phyloP scores from a whole-genome alignment of 2,888 invertebrate genomes.

The Shargacucullia verbasci region DNA sequence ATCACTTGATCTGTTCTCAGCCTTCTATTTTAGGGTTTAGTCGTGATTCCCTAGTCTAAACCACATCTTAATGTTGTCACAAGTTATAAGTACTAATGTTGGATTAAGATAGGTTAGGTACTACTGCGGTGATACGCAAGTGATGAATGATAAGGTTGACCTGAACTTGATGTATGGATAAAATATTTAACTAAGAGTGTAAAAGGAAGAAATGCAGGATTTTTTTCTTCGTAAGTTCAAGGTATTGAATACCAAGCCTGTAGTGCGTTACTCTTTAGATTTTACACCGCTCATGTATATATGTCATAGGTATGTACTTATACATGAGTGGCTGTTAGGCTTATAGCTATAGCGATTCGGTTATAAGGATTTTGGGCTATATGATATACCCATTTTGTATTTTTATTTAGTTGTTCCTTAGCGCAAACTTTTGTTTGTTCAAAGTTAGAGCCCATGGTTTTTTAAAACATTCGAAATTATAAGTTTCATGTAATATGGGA shows the following conservation, averaged over 20 bases:
- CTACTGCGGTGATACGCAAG: slow-evolving; percentile 35
- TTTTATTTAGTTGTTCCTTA: slow-evolving; percentile 10
- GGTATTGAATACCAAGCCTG: slow-evolving; percentile 50
- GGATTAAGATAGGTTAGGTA: slow-evolving; percentile 28
- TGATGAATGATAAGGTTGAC: slow-evolving; percentile 25
- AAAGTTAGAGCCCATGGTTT: slow-evolving; percentile 15
- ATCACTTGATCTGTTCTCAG: slow-evolving; percentile 49
- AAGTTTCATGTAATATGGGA: slow-evolving; percentile 43
- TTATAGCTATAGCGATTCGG: slow-evolving; percentile 11
- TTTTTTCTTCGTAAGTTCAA: slow-evolving; percentile 19
- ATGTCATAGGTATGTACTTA: too few relatives aligned
- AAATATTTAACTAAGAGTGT: slow-evolving; percentile 27
- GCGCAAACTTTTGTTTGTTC: slow-evolving; percentile 18
- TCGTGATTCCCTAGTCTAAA: slow-evolving; percentile 55
- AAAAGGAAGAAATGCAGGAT: slow-evolving; percentile 19
- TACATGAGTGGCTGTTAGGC: too few relatives aligned
- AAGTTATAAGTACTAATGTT: slow-evolving; percentile 45
- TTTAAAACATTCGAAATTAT: neutral
- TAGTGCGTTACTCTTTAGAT: slow-evolving; percentile 28
- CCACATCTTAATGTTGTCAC: slow-evolving; percentile 50
- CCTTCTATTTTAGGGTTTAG: slow-evolving; percentile 49
- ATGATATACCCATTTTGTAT: slow-evolving; percentile 3
- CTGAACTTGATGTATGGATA: slow-evolving; percentile 31
- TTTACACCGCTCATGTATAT: slow-evolving; percentile 7
- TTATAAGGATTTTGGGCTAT: slow-evolving; percentile 6